A percentile compares a stretch with the other conserved stretches of the same genome.
Evolutionary conservation across 2,797 vertebrate genomes (phyloP).

Genomic region (Hypotaenidia okinawae): DNA sequence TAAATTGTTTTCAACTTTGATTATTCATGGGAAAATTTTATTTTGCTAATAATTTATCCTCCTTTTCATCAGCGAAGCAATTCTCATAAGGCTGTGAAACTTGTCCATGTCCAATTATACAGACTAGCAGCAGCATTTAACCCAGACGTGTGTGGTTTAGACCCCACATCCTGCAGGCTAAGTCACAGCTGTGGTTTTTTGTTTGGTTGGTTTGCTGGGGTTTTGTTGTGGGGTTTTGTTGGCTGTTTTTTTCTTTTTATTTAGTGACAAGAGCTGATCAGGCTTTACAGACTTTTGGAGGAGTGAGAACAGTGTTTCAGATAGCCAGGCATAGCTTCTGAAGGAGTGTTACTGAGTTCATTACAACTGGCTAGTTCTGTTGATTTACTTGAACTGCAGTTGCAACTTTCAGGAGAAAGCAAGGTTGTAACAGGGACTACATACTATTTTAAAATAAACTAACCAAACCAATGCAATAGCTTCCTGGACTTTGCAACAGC

Average conservation of each 20-base stretch:
- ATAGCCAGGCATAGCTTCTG: not conserved
- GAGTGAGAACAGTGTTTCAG: not conserved
- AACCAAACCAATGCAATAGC: not conserved
- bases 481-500: not conserved
- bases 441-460: not conserved
- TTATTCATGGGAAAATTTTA: not conserved
- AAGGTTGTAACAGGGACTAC: not conserved
- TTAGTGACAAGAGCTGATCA: not conserved
- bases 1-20: not conserved
- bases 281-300: not conserved
- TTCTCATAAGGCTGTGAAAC: not conserved
- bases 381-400: not conserved
- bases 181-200: not conserved
- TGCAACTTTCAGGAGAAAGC: not conserved
- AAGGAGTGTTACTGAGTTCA: not conserved
- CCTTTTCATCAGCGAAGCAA: not conserved
- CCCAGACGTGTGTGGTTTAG: fast-evolving
- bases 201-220: not conserved
- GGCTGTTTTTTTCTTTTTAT: not conserved
- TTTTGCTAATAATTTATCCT: not conserved
- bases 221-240: no score
- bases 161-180: not conserved
- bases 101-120: not conserved
- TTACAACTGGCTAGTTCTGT: not conserved
- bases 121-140: not conserved